These are phyloP conservation scores for Hemicrepidius hirtus DNA, from an alignment of 2,888 invertebrate genomes.

Conservation along the genomic window DNA sequence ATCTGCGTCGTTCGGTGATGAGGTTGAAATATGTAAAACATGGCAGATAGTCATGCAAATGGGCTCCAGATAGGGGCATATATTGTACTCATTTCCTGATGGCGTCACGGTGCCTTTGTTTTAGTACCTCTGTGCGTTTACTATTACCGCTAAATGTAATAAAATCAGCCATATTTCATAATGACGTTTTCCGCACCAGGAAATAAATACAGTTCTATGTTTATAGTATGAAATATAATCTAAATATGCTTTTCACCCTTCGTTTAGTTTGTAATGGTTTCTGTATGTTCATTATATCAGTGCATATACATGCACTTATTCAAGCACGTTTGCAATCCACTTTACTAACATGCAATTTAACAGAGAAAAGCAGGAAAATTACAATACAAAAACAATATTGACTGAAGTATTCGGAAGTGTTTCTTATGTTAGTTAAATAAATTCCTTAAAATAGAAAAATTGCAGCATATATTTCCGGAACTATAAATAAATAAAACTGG, in stretches of 20 bases:
- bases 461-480: not conserved
- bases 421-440: not conserved
- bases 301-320: constrained; percentile 3
- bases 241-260: constrained; percentile 14
- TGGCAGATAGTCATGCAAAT: constrained; percentile 33
- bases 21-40: constrained; percentile 37
- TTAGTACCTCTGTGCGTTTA: constrained; percentile 26
- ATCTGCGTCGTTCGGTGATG: constrained; percentile 4
- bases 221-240: not conserved
- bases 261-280: constrained; percentile 12
- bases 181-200: constrained; percentile 33
- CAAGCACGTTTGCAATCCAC: not conserved
- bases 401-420: constrained; percentile 1
- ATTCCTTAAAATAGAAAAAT: constrained; percentile 16
- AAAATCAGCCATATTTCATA: constrained; percentile 39
- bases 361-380: constrained; percentile 1
- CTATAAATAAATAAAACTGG: constrained; percentile 6
- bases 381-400: not conserved
- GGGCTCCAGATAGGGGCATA: constrained; percentile 13
- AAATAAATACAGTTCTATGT: constrained; percentile 25
- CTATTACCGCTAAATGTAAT: constrained; percentile 16
- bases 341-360: no score
- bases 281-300: not conserved
- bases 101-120: constrained; percentile 24
- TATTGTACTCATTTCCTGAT: constrained; percentile 10